Evolutionary conservation across 2,797 vertebrate species (phyloP), one percentile per base, ranked within the genome.

Genomic region (Channa striata): DNA sequence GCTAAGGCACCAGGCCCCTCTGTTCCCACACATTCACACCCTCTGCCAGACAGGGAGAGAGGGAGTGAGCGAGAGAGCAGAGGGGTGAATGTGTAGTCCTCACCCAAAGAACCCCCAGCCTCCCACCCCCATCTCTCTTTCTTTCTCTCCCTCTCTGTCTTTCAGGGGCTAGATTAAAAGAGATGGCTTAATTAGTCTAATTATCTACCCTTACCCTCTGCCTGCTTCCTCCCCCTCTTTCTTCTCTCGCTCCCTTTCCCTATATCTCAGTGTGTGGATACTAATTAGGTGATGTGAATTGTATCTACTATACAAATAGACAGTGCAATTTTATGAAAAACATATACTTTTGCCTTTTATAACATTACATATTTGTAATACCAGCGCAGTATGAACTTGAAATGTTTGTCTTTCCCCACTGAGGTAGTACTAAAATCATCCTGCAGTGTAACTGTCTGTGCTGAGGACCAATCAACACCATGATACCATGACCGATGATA

Each of bases 21-120:
- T 95, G 96, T 96, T 96, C 96, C 95, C 96, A 97, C 94, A 95
- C 95, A 96, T 96, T 96, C 96, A 95, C 93, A 92, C 92, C 88
- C 87, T 89, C 84, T 84, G 81, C 89, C 86, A 93, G 87, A 90
- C 83, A 72, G 82, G 33, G 66, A 77, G 85, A 83, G 83, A 89
- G 77, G 53, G 74, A 78, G 75, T n/a, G 13, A 63, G 72, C 62
- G 84, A 74, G 74, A 84, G 83, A 88, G 88, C 81, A 83, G 87
- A 87, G 81, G 82, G 87, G 84, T 90, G 90, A 94, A 90, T 87
- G 87, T 86, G 89, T 68, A 90, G 90, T 82, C 90, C 91, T 93
- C 87, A 92, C 87, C 88, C 89, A 82, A 77, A 85, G 72, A 74
- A 78, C 78, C 83, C 84, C 80, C 72, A 46, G 53, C 84, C 71